Conservation (phyloP, 2,113 vertebrate species). For the Daphoenositta chrysoptera region DNA sequence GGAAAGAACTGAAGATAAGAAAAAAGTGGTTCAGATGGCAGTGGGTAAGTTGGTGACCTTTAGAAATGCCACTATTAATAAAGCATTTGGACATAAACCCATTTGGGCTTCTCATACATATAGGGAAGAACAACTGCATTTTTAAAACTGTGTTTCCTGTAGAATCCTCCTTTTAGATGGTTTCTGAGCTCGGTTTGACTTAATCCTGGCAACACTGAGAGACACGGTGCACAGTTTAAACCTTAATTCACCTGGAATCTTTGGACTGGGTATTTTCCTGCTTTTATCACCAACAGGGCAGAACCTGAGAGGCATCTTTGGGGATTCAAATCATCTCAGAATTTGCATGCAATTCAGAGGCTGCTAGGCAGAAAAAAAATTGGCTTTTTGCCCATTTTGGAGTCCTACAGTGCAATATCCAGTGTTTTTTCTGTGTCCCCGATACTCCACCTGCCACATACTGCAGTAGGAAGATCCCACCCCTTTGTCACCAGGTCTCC, state of each 20-base stretch:
- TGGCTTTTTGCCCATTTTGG: background rate
- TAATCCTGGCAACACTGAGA: background rate
- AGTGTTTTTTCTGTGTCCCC: background rate
- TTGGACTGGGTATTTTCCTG: background rate
- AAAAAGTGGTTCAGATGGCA: slow-evolving; percentile 89
- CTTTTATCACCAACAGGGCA: background rate
- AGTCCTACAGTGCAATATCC: background rate
- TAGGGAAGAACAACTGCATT: background rate
- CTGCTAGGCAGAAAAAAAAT: background rate
- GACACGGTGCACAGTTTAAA: background rate
- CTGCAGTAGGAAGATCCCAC: accelerated
- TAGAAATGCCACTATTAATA: background rate
- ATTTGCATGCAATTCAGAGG: background rate
- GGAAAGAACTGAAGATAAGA: slow-evolving; percentile 95
- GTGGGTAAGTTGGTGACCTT: slow-evolving; percentile 76
- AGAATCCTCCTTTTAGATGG: background rate
- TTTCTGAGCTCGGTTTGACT: background rate
- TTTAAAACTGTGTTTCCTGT: background rate
- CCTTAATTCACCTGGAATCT: background rate
- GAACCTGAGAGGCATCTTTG: background rate
- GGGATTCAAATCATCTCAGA: background rate
- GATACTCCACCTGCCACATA: background rate
- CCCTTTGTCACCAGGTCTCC: background rate
- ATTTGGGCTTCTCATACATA: background rate
- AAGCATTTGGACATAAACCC: background rate